phyloP scores from a whole-genome alignment of 2,113 vertebrate species.

The Oxyura jamaicensis region DNA sequence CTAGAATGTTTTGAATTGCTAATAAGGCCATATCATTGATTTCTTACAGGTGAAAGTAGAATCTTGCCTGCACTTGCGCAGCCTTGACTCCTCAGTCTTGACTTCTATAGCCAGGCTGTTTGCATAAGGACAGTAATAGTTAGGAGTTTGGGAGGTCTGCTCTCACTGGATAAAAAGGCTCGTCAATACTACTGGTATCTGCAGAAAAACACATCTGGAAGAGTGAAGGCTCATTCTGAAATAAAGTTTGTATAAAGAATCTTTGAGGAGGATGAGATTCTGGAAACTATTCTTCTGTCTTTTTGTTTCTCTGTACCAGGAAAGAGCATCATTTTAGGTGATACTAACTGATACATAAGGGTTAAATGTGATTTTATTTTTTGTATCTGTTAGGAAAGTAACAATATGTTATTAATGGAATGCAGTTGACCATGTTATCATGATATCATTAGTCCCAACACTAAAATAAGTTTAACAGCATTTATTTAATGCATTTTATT shows the following conservation, averaged over 20 bases:
- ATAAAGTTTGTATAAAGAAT: neutral
- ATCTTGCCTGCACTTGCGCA: neutral
- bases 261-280: neutral
- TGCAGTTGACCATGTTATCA: neutral
- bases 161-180: neutral
- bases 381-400: neutral
- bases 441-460: neutral
- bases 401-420: neutral
- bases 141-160: neutral
- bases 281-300: neutral
- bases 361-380: neutral
- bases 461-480: neutral
- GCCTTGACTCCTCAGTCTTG: neutral
- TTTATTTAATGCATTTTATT: neutral
- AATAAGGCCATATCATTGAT: neutral
- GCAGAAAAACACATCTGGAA: neutral
- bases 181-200: neutral
- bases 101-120: fast-evolving
- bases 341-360: neutral
- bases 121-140: neutral
- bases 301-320: neutral
- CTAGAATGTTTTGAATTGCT: neutral
- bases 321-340: neutral
- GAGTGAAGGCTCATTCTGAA: neutral
- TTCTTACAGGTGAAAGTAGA: neutral